Base-by-base conservation (phyloP, 2,113 vertebrate genomes). In the Coturnix japonica region DNA sequence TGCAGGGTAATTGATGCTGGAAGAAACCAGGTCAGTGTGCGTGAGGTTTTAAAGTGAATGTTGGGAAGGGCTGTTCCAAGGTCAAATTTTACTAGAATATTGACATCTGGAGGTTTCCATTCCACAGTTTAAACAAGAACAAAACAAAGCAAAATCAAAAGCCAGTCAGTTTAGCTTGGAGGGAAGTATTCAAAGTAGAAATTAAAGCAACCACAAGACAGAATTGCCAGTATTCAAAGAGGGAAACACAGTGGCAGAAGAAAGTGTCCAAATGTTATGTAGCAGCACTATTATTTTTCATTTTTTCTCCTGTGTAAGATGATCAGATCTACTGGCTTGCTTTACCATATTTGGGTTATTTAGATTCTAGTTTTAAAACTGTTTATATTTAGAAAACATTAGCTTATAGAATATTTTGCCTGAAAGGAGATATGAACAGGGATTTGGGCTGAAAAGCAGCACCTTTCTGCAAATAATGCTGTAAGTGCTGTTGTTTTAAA, bases 31-130 rank as follows among this genome's bases (percentile, higher is more conserved):
- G 37, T 43, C 30, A 33, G 17, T 11, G 30, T 91, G 67, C 28
- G 2, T 89, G 91, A 92, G 78, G 41, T 91, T 96, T 95, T 89
- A 51, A 82, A 92, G 46, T 66, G 26, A 83, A 39, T 54, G 16
- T 70, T 81, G 35, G 60, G 46, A 81, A 82, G 22, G 20, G 33
- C 46, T 87, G 37, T 76, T 92, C 71, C 67, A 93, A 93, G 86
- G 84, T 71, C 89, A 80, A 90, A 69, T 81, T 93, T 95, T 91
- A 87, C 77, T 81, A 89, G 83, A 90, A 90, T 91, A 90, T 81
- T 86, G 70, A 87, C 92, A 87, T 95, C 95, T 95, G 96, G 84
- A 92, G 93, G 78, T 96, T 96, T 96, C 95, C 75, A 87, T 63
- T 92, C 54, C 78, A 89, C 43, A 51, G 63, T 54, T 90, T 91